Base-by-base conservation (phyloP, 2,888 invertebrate species). In the Cheilosia scutellata region DNA sequence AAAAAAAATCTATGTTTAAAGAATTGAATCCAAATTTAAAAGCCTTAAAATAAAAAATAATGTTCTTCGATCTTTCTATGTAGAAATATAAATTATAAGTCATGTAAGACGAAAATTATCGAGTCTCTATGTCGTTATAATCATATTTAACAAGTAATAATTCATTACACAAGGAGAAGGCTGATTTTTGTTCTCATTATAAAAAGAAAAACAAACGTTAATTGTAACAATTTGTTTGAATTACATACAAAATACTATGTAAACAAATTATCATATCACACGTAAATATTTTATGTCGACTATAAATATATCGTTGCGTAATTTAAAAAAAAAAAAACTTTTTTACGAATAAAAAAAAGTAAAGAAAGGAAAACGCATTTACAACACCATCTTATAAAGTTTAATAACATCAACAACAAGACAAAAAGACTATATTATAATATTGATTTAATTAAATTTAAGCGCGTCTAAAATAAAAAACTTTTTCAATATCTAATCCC, bases 81-180 rank as follows among this genome's bases (percentile, higher is more conserved):
- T 84, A 80, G 65, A 58, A 60, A 51, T 83, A 29, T 82, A 70
- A 53, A 71, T 20, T 47, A 20, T 37, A 63, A 25, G 20, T 49
- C n/a, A 49, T 65, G 31, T 57, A 84, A 83, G 66, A 63, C 78
- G 83, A 74, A 78, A 74, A 49, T 65, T 84, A 84, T 80, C 84
- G 84, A 84, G 84, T 84, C 84, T 80, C 80, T 84, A 80, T 84
- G 84, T 84, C 84, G 84, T 84, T 84, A 75, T 80, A 84, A 76
- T 62, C 71, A 68, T 75, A 78, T 70, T 57, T 27, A 63, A 72
- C n/a, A 53, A 70, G 58, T 65, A 84, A 80, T 57, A 74, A 78
- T 76, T 71, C 66, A 76, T 86, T 75, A 75, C 76, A 83, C 72
- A 77, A 62, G 86, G 82, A 86, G 86, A 86, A 86, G 86, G 82